phyloP scores from a whole-genome alignment of 64 coral and sea anemone species.

The Actinia equina region DNA sequence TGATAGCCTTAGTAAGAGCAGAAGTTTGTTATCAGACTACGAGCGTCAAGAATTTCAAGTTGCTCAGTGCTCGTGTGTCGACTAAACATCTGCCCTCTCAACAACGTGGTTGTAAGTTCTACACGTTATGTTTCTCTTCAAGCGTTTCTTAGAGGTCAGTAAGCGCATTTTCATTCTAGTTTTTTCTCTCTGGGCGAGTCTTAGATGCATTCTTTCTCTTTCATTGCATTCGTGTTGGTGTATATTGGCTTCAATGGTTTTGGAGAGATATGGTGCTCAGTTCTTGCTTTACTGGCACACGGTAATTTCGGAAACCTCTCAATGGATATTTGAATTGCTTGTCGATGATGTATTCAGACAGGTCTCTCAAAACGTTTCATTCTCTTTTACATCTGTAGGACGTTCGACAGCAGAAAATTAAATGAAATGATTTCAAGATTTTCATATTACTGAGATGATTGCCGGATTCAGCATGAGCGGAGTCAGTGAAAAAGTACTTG shows the following conservation, averaged over 20 bases:
- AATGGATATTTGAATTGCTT: neutral
- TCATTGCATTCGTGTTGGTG: neutral
- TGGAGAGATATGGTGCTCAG: neutral
- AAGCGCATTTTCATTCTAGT: neutral
- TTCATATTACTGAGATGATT: neutral
- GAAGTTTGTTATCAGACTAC: neutral
- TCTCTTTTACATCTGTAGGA: neutral
- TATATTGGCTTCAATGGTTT: neutral
- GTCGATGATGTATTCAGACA: neutral
- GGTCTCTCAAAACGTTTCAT: neutral
- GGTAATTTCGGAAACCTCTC: neutral
- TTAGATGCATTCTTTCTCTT: neutral
- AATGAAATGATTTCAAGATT: neutral
- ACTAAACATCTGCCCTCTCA: neutral
- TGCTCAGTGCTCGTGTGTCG: neutral
- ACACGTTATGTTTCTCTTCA: neutral
- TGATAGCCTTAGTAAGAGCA: neutral
- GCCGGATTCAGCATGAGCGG: too few species aligned
- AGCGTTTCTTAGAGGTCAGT: slow-evolving; percentile 4
- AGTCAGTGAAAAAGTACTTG: too few species aligned
- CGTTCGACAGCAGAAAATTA: too few species aligned
- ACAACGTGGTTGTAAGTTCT: neutral
- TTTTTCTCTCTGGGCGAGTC: neutral
- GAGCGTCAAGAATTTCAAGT: neutral
- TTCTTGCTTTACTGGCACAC: neutral